Percentiles rank a stretch among this genome's conserved stretches.
phyloP scores from a whole-genome alignment of 2,113 vertebrate genomes.

The Puntigrus tetrazona region DNA sequence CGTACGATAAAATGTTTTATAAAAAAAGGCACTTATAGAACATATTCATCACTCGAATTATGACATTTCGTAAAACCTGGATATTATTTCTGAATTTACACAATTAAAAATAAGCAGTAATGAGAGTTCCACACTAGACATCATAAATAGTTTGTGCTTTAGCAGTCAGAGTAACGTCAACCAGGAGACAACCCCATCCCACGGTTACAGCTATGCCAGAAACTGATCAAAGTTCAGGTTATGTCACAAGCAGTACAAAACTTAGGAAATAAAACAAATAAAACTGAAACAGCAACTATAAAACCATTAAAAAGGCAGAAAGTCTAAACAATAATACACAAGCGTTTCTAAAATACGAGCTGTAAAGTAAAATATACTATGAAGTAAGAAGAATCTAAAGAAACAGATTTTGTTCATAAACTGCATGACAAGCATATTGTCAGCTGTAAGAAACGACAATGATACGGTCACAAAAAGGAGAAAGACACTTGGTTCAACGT shows the following conservation, averaged over 20 bases:
- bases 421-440: background rate
- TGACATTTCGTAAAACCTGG: background rate
- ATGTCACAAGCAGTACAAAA: slow-evolving; percentile 5
- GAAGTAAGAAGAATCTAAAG: background rate
- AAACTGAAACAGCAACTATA: background rate
- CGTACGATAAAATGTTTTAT: too few relatives aligned
- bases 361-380: background rate
- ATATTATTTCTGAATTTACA: background rate
- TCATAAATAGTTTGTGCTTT: background rate
- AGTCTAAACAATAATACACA: background rate
- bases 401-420: background rate
- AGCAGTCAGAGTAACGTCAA: background rate
- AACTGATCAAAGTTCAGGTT: slow-evolving; percentile 27
- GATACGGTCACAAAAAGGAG: background rate
- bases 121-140: background rate
- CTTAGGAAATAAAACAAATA: background rate
- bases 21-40: background rate
- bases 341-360: background rate
- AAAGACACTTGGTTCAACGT: background rate
- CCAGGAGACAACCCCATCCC: slow-evolving; percentile 8
- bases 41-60: background rate
- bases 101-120: background rate
- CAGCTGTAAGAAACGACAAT: background rate
- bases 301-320: background rate
- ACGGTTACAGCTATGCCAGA: background rate